Conservation (phyloP, 2,888 invertebrate species). For the Pristionchus arcanus region DNA sequence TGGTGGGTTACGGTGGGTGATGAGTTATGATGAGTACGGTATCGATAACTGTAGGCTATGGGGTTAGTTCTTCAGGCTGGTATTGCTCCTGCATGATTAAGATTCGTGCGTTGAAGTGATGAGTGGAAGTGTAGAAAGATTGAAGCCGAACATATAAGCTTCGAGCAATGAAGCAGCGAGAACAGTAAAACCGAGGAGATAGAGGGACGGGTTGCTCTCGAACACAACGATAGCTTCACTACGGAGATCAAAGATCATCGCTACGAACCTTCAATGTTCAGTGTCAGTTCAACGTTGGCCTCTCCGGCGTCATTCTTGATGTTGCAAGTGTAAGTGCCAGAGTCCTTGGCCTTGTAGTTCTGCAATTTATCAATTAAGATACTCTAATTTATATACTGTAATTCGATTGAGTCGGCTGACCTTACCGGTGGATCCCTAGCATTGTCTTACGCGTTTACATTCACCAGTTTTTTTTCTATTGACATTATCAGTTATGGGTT, state of each 20-base stretch:
- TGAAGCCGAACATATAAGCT: background rate
- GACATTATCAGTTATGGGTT: no score
- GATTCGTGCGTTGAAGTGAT: background rate
- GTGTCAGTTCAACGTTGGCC: constrained; percentile 95
- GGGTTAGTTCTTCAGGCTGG: background rate
- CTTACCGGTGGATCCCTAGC: no score
- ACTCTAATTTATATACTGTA: background rate
- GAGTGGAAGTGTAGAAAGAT: constrained; percentile 14
- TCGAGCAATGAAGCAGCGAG: background rate
- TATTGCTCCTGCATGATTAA: background rate
- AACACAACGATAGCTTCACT: background rate
- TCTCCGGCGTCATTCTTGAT: constrained; percentile 97
- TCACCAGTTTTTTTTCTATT: no score
- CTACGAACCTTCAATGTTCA: constrained; percentile 95
- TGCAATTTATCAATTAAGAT: constrained; percentile 60
- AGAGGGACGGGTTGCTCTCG: background rate
- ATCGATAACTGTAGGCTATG: background rate
- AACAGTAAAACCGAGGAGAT: background rate
- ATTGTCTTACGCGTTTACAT: no score
- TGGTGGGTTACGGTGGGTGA: constrained; percentile 19
- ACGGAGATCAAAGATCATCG: background rate
- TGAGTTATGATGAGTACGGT: background rate
- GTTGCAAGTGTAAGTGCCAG: constrained; percentile 96
- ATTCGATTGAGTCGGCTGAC: no score
- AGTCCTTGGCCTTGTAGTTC: constrained; percentile 80